phyloP scores from a whole-genome alignment of 2,888 invertebrate species.

The Leptogaster cylindrica region DNA sequence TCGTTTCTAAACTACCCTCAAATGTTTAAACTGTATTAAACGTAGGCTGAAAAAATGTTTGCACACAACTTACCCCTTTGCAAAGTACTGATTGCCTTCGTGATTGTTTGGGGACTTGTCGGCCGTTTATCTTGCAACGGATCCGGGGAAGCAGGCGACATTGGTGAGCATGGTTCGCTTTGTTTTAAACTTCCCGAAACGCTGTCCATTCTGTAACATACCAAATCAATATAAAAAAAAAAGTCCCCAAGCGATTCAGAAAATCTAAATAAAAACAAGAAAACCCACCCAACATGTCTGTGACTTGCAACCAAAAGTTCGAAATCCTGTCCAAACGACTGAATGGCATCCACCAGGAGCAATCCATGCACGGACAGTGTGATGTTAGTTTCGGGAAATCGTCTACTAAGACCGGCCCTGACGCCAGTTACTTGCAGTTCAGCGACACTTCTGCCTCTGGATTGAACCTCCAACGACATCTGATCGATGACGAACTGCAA shows the following conservation, averaged over 20 bases:
- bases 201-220: conserved; percentile 79
- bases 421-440: conserved; percentile 93
- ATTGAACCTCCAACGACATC: conserved; percentile 86
- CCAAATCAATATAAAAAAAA: neutral
- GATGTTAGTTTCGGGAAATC: conserved; percentile 76
- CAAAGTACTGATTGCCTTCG: conserved; percentile 65
- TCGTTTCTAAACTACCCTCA: too few species aligned
- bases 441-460: conserved; percentile 85
- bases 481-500: conserved; percentile 88
- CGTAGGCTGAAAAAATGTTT: too few species aligned
- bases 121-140: conserved; percentile 59
- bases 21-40: too few species aligned
- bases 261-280: neutral
- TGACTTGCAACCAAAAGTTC: conserved; percentile 94
- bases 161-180: conserved; percentile 90
- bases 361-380: conserved; percentile 91
- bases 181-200: conserved; percentile 90
- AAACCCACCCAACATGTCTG: conserved; percentile 82
- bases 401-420: conserved; percentile 74
- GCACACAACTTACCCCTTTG: conserved; percentile 57
- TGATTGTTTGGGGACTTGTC: conserved; percentile 66
- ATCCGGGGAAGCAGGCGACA: conserved; percentile 79
- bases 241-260: neutral
- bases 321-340: conserved; percentile 94
- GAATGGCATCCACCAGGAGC: conserved; percentile 91